Conservation (phyloP, 2,797 vertebrate genomes). For the Novumbra hubbsi region DNA sequence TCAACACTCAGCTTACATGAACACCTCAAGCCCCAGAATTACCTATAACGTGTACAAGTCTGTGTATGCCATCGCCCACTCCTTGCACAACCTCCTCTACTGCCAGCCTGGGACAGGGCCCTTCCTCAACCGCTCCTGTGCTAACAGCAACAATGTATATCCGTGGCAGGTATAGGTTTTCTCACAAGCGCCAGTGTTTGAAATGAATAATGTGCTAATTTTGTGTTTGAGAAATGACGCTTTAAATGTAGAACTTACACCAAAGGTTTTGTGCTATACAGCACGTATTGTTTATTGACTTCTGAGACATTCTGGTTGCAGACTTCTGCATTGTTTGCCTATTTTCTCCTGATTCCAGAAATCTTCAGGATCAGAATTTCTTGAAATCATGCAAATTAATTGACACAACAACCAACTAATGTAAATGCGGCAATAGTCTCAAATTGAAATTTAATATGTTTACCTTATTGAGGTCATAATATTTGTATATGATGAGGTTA, state of each 20-base stretch:
- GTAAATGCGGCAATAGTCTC: too few species aligned
- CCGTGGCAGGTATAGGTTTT: conserved; percentile 73
- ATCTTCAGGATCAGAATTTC: not conserved
- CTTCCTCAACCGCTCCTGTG: conserved; percentile 67
- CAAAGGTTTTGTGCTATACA: too few species aligned
- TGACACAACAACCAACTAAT: too few species aligned
- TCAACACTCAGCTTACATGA: conserved; percentile 70
- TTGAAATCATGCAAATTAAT: too few species aligned
- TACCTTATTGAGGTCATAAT: too few species aligned
- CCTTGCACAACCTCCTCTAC: conserved; percentile 69
- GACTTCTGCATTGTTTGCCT: not conserved
- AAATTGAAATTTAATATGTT: too few species aligned
- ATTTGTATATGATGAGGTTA: too few species aligned
- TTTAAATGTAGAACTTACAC: too few species aligned
- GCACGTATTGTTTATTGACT: too few species aligned
- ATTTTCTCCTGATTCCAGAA: not conserved
- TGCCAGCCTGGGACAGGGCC: conserved; percentile 66
- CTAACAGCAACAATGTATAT: conserved; percentile 57
- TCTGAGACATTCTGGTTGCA: too few species aligned
- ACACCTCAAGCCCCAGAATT: conserved; percentile 72
- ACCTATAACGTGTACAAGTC: conserved; percentile 76
- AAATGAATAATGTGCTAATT: not conserved
- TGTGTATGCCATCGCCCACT: conserved; percentile 73
- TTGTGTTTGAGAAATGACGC: too few species aligned
- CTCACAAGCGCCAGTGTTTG: not conserved